Evolutionary conservation across 2,888 invertebrate genomes (phyloP), one percentile per base, ranked within the genome.

Genomic region (Acanthosepion pharaonis): DNA sequence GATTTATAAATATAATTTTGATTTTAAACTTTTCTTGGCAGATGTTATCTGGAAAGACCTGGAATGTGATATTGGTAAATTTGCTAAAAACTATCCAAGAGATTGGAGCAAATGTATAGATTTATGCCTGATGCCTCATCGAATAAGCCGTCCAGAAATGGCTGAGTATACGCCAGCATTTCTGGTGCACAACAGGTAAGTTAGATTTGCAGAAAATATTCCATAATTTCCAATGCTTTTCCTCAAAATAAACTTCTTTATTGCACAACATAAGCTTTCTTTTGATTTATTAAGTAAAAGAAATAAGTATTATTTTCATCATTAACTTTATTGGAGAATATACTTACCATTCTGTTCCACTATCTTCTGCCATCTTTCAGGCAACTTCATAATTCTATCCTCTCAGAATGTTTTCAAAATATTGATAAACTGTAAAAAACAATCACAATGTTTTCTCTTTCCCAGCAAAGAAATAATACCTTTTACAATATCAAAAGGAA

Each of bases 81-180:
- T 96, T 94, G 95, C 95, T 25, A 92, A 94, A 42, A 94, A 95
- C 18, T 95, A 96, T 94, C 94, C 95, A n/a, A 94, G 95, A n/a
- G 94, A 94, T 42, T 96, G 96, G 96, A 93, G 94, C 53, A 95
- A 95, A 20, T 96, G 96, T 94, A 94, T 96, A 28, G 95, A 96
- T 25, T 94, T 96, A 78, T 96, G 95, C 78, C 94, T 96, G 94
- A 91, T 96, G 94, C 96, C 96, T 33, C 95, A 95, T 42, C 95
- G 96, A 59, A 95, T 96, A 51, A 96, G 95, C 25, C 94, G 96
- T 55, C 95, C 95, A 28, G 95, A 95, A 64, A 78, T 93, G 20
- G 94, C 95, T 23, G 96, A 96, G 91, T 96, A 96, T 92, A 95
- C 96, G 28, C 96, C 96, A 91, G 94, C 96, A 55, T 96, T 94